A percentile compares a stretch with the other conserved stretches of the same genome.
phyloP scores from a whole-genome alignment of 2,113 vertebrate species.

The Sterrhoptilus dennistouni region DNA sequence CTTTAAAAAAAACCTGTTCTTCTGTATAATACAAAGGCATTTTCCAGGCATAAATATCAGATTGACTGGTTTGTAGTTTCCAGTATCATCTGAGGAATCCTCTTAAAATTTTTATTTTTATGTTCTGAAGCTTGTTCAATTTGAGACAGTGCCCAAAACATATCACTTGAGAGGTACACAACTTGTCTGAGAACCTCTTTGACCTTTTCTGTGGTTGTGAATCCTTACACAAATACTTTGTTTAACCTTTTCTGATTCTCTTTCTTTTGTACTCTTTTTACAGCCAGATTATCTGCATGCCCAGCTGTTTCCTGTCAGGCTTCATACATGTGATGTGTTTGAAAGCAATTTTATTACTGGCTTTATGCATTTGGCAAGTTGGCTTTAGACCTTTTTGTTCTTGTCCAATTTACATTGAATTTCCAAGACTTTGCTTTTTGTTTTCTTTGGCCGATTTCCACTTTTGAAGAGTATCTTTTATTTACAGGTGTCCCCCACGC shows the following conservation, averaged over 20 bases:
- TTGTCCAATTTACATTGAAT: not conserved
- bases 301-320: conserved; percentile 30
- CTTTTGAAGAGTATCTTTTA: not conserved
- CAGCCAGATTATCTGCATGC: not conserved
- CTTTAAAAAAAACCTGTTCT: not conserved
- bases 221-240: not conserved
- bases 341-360: conserved; percentile 22
- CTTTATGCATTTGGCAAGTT: not conserved
- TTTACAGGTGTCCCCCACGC: not conserved
- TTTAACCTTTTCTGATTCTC: not conserved
- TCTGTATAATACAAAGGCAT: not conserved
- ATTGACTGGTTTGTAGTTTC: not conserved
- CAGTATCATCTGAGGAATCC: not conserved
- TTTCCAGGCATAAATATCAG: not conserved
- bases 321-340: not conserved
- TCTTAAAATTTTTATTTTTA: not conserved
- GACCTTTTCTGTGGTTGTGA: not conserved
- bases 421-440: not conserved
- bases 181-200: not conserved
- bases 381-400: not conserved
- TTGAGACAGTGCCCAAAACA: not conserved
- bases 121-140: not conserved
- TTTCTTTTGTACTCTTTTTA: not conserved
- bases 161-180: not conserved
- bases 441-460: not conserved